Conservation (phyloP, 2,797 vertebrate species). For the Microctenopoma stevenorrisi region DNA sequence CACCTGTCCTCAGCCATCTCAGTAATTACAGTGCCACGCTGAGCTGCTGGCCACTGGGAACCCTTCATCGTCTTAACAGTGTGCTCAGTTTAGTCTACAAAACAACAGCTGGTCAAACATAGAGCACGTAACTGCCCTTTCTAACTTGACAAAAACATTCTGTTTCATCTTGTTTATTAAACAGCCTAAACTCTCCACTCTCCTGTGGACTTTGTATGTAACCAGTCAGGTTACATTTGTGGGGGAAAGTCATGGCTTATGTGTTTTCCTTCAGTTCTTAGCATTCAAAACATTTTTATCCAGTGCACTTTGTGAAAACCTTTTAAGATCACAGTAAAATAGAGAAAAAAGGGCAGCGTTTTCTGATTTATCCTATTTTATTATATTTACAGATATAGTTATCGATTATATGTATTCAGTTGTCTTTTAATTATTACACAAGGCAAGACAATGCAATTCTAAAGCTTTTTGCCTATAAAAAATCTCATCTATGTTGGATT, state of each 20-base stretch:
- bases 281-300: background rate
- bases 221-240: background rate
- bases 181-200: constrained; percentile 10
- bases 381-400: background rate
- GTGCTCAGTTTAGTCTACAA: constrained; percentile 59
- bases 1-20: constrained; percentile 75
- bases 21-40: constrained; percentile 51
- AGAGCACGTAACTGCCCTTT: constrained; percentile 26
- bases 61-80: constrained; percentile 49
- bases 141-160: constrained; percentile 35
- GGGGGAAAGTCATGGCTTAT: background rate
- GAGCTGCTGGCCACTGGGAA: constrained; percentile 50
- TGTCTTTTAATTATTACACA: background rate
- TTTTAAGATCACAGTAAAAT: background rate
- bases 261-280: background rate
- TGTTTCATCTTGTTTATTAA: constrained; percentile 29
- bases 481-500: no score
- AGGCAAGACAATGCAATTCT: no score
- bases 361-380: background rate
- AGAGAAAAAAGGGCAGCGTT: background rate
- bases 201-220: background rate
- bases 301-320: background rate
- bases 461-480: no score
- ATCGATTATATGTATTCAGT: background rate
- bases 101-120: constrained; percentile 76